Evolutionary conservation across 2,797 vertebrate genomes (phyloP).

Genomic region (Sebastes goodei): DNA sequence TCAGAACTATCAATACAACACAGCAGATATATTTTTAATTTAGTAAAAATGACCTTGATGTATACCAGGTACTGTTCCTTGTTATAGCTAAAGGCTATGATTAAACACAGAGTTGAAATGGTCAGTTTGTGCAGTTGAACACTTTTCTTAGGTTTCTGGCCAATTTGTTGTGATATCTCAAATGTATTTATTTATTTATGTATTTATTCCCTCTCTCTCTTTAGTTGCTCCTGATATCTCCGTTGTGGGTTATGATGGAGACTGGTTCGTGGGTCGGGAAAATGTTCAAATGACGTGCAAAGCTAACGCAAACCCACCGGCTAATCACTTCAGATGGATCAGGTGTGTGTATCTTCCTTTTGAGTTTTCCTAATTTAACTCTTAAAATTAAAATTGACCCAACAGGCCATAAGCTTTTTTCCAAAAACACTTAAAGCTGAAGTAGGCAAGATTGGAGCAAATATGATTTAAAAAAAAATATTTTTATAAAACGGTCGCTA

Average conservation of each 20-base stretch:
- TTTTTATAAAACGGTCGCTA: no score
- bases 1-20: neutral
- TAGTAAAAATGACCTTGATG: neutral
- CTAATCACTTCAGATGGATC: conserved; percentile 93
- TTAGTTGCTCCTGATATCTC: conserved; percentile 95
- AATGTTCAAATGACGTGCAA: conserved; percentile 94
- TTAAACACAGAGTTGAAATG: neutral
- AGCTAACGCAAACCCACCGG: conserved; percentile 94
- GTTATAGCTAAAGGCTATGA: neutral
- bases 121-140: neutral
- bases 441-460: no score
- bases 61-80: neutral
- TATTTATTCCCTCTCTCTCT: conserved; percentile 9
- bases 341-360: conserved; percentile 82
- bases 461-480: no score
- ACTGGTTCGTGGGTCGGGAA: conserved; percentile 94
- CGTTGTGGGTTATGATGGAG: conserved; percentile 93
- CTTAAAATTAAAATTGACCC: neutral
- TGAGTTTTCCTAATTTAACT: neutral
- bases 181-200: neutral
- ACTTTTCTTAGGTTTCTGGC: neutral
- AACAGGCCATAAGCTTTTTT: neutral
- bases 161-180: neutral
- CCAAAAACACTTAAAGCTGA: neutral
- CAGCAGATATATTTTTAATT: neutral